Percentiles rank a stretch among this genome's conserved stretches.
Evolutionary conservation across 2,797 vertebrate species (phyloP).

Genomic region (Hylomyscus alleni): DNA sequence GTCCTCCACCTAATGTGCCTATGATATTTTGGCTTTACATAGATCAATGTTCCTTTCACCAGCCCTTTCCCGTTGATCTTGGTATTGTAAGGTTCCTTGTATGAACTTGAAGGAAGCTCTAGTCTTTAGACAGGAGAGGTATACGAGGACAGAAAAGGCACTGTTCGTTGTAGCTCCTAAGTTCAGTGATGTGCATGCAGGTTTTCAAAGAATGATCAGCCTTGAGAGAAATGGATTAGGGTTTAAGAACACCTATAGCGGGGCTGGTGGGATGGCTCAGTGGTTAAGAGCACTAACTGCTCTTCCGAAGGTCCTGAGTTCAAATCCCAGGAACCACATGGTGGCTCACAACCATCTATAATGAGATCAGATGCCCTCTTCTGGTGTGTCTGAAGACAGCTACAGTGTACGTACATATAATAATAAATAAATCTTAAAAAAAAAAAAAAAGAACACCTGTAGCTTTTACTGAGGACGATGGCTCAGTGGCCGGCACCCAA

Average conservation of each 20-base stretch:
- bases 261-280: too few species aligned
- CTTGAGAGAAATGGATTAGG: not conserved
- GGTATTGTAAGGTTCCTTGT: not conserved
- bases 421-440: too few species aligned
- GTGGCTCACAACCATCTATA: too few species aligned
- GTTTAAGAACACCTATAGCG: not conserved
- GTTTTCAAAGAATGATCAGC: not conserved
- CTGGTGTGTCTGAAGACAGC: too few species aligned
- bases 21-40: not conserved
- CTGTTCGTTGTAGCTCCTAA: not conserved
- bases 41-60: not conserved
- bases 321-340: too few species aligned
- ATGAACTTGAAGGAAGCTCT: not conserved
- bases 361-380: too few species aligned
- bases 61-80: not conserved
- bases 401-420: too few species aligned
- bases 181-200: too few species aligned
- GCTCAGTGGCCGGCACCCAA: not conserved
- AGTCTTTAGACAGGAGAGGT: not conserved
- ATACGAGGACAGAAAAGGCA: not conserved
- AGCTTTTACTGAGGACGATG: not conserved
- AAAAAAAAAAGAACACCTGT: not conserved
- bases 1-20: too few species aligned
- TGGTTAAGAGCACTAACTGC: too few species aligned
- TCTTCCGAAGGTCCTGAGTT: too few species aligned